phyloP scores from a whole-genome alignment of 2,888 invertebrate genomes.

The Lasioglossum figueresi region DNA sequence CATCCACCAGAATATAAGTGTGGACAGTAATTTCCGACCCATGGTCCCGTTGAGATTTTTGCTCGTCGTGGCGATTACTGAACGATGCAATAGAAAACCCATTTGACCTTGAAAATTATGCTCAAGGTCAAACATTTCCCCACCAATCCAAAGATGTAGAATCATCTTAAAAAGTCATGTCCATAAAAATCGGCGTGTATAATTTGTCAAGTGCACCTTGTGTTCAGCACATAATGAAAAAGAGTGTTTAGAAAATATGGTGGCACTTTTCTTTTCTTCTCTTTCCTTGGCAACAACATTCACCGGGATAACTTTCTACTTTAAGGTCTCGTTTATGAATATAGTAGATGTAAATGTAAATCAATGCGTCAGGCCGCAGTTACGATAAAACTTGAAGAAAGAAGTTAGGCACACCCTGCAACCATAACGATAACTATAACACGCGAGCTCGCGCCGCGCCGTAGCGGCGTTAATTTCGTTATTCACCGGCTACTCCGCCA shows the following conservation, averaged over 20 bases:
- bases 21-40: too few species aligned
- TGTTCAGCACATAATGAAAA: not conserved
- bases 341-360: not conserved
- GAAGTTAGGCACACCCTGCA: not conserved
- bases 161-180: too few species aligned
- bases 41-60: too few species aligned
- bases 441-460: not conserved
- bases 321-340: not conserved
- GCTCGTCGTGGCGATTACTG: too few species aligned
- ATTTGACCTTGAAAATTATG: too few species aligned
- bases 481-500: slow-evolving; percentile 6
- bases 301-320: not conserved
- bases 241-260: not conserved
- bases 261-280: not conserved
- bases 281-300: not conserved
- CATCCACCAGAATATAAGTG: too few species aligned
- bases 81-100: too few species aligned
- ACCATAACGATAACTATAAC: not conserved
- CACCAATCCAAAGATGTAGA: too few species aligned
- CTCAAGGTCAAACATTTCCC: too few species aligned
- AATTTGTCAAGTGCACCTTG: not conserved
- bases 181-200: too few species aligned
- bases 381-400: not conserved
- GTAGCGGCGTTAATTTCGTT: slow-evolving; percentile 26
- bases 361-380: not conserved